Conservation (phyloP, 2,888 invertebrate species). For the Leptinotarsa haldemani region DNA sequence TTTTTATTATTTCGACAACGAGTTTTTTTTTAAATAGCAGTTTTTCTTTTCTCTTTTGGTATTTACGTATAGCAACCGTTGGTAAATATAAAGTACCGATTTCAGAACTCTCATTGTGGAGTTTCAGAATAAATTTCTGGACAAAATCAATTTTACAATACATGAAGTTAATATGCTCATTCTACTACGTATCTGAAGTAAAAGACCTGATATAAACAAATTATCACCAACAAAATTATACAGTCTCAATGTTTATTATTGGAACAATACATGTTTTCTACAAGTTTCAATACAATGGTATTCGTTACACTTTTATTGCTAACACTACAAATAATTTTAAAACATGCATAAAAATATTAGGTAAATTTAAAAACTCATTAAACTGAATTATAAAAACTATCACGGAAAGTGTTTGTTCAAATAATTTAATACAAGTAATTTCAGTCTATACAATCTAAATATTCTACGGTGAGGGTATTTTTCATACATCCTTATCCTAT, state of each 20-base stretch:
- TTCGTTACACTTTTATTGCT: not conserved
- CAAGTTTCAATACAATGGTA: not conserved
- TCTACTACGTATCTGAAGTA: too few species aligned
- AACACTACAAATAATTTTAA: not conserved
- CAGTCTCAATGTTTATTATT: slow-evolving; percentile 2
- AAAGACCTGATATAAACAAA: too few species aligned
- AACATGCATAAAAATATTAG: not conserved
- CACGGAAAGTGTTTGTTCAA: not conserved
- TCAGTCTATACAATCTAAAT: slow-evolving; percentile 3
- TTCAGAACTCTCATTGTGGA: too few species aligned
- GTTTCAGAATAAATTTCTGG: too few species aligned
- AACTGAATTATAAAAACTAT: not conserved
- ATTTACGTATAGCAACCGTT: too few species aligned
- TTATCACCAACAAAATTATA: not conserved
- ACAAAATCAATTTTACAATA: too few species aligned
- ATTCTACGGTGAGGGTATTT: not conserved
- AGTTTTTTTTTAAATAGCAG: too few species aligned
- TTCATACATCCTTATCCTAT: not conserved
- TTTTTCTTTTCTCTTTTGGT: too few species aligned
- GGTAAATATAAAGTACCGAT: too few species aligned
- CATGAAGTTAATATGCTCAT: too few species aligned
- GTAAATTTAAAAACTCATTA: not conserved
- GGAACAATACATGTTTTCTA: not conserved
- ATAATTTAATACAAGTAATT: slow-evolving; percentile 6
- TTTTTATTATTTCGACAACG: too few species aligned